Evolutionary conservation across 2,113 vertebrate species (phyloP), one percentile per base, ranked within the genome.

Genomic region (Neogobius melanostomus): DNA sequence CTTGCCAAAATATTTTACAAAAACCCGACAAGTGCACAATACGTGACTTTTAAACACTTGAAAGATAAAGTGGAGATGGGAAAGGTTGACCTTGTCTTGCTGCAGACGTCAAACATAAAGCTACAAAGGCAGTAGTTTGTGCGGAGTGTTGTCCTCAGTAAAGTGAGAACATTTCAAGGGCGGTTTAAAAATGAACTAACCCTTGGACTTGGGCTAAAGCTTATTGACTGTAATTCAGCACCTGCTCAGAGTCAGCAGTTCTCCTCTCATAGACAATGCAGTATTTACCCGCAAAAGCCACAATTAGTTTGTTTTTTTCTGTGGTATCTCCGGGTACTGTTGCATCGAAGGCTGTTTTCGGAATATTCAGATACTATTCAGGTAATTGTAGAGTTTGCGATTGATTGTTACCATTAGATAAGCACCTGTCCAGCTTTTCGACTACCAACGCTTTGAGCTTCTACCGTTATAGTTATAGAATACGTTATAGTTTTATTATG

Each of bases 211-310:
- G 7, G 48, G 28, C 44, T 62, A 17, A 71, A 71, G 62, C 53
- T 9, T 28, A 9, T 63, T 45, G 44, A 64, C 56, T 44, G 44
- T 6, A 53, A 48, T 54, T 54, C 60, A 45, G 67, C 51, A 14
- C 71, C 57, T 60, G 64, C 72, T 59, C 51, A 8, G 43, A 17
- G 42, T 69, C 66, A 48, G 66, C 62, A n/a, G 16, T 64, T 46
- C 42, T 52, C 7, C 11, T 6, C 66, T 85, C 72, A 63, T 71
- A 45, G 75, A 79, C 77, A 64, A 69, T 71, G 36, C 51, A 74
- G 60, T 46, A 15, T 83, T 74, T 77, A 68, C 69, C 64, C 4
- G 6, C 17, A 64, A 47, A 60, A 15, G 9, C 11, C 10, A 57
- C 54, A 57, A n/a, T 4, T 3, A 2, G 14, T 45, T 48, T 44